A percentile compares a stretch with the other conserved stretches of the same genome.
phyloP scores from a whole-genome alignment of 1,140 invertebrate genomes.

The Camponotus pennsylvanicus region DNA sequence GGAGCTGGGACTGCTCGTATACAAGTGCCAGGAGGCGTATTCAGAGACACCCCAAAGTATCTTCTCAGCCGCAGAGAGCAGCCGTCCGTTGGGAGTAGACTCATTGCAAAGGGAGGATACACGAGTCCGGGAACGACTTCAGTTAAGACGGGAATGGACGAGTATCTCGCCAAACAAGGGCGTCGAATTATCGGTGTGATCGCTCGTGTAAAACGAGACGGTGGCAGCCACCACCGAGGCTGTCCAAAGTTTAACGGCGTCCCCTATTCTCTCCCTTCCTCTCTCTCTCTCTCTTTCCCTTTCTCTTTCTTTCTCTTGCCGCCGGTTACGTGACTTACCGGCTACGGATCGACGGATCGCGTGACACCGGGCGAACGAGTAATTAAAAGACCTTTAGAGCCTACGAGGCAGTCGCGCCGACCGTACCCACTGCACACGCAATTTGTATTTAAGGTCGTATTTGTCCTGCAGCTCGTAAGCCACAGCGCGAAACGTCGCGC shows the following conservation, averaged over 20 bases:
- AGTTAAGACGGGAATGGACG: slow-evolving; percentile 41
- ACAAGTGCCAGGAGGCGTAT: background rate
- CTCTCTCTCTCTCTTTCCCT: background rate
- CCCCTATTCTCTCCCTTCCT: background rate
- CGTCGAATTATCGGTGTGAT: slow-evolving; percentile 45
- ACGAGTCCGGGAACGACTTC: slow-evolving; percentile 13
- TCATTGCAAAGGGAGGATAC: slow-evolving; percentile 17
- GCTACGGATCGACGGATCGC: slow-evolving; percentile 61
- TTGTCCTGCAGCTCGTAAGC: slow-evolving; percentile 53
- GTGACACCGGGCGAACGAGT: slow-evolving; percentile 60
- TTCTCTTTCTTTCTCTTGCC: background rate
- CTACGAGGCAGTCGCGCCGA: slow-evolving; percentile 31
- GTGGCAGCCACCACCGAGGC: slow-evolving; percentile 3
- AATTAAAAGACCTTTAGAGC: slow-evolving; percentile 69
- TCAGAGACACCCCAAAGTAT: background rate
- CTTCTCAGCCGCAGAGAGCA: slow-evolving; percentile 2
- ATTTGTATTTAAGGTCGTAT: slow-evolving; percentile 56
- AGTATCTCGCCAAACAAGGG: slow-evolving; percentile 42
- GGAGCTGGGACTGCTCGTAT: background rate
- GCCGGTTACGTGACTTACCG: slow-evolving; percentile 55
- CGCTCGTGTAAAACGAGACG: slow-evolving; percentile 55
- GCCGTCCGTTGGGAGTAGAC: slow-evolving; percentile 8
- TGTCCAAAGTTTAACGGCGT: slow-evolving; percentile 48
- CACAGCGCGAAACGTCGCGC: slow-evolving; percentile 48
- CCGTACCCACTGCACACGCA: slow-evolving; percentile 36